Evolutionary conservation across 2,888 invertebrate species (phyloP), one percentile per base, ranked within the genome.

Genomic region (Archaeoteleia sp.): DNA sequence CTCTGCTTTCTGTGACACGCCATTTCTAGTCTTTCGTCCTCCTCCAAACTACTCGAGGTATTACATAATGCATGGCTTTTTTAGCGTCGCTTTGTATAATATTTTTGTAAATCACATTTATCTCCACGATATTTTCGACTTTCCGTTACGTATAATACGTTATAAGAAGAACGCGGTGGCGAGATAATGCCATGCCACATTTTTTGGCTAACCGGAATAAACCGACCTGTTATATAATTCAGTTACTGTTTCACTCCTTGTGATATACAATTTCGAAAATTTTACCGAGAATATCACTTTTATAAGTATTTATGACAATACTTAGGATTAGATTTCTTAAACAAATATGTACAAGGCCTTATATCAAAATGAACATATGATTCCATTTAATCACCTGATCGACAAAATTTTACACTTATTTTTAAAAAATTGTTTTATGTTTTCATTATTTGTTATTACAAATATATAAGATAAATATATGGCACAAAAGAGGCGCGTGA

Each of bases 101-200:
- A 55, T 63, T 63, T 63, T 63, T 55, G 48, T 63, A 63, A 63
- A 55, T 63, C 54, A 63, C 43, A 54, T 48, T 55, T 63, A 63
- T 54, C 55, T 43, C 35, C 27, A 42, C 23, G 42, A 49, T 37
- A 54, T 34, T 46, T 43, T 54, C 30, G 43, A 55, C 62, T 48
- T 62, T 17, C 10, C 32, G 48, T 62, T 62, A 49, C 29, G 35
- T 15, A 15, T 63, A 49, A 63, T 43, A 55, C 42, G 48, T 54
- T 42, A 42, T 9, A 32, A 43, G 23, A 30, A 23, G n/a, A 12
- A 45, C 40, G 35, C 7, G 20, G 10, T 25, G 5, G 23, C 9
- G 20, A 42, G 63, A 55, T 63, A 43, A 55, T 39, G 48, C 43
- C 10, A n/a, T 29, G 40, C 15, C 35, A 45, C 37, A 51, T 63